Conservation (phyloP, 1,140 invertebrate genomes). For the Chionoecetes opilio region DNA sequence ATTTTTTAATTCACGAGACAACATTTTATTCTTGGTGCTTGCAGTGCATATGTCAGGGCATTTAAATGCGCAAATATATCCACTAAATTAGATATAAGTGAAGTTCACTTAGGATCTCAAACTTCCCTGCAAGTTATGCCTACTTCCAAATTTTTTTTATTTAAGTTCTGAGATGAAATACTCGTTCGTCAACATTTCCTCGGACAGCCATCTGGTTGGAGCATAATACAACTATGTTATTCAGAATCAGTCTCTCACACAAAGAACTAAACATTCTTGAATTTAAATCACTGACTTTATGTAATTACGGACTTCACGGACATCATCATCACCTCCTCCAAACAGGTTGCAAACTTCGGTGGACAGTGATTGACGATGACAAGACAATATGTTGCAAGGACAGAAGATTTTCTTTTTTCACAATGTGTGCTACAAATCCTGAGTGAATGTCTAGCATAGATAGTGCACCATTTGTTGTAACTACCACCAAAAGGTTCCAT, state of each 20-base stretch:
- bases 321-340: conserved; percentile 68
- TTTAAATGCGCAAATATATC: conserved; percentile 64
- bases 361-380: conserved; percentile 45
- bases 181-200: conserved; percentile 64
- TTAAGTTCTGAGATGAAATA: conserved; percentile 63
- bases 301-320: too few relatives aligned
- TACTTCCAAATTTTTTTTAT: conserved; percentile 45
- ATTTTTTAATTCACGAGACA: conserved; percentile 56
- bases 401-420: conserved; percentile 36
- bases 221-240: conserved; percentile 71
- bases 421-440: neutral
- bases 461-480: conserved; percentile 36
- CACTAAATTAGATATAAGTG: conserved; percentile 55
- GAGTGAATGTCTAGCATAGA: neutral
- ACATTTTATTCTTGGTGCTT: conserved; percentile 46
- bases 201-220: conserved; percentile 69
- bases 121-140: conserved; percentile 57
- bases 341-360: conserved; percentile 32
- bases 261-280: conserved; percentile 70
- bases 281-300: too few relatives aligned
- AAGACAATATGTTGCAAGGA: conserved; percentile 51
- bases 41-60: conserved; percentile 44
- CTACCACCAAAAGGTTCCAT: conserved; percentile 40
- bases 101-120: conserved; percentile 62
- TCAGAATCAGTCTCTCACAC: conserved; percentile 66